Conservation (phyloP, 2,797 vertebrate genomes). For the Epinephelus coioides region DNA sequence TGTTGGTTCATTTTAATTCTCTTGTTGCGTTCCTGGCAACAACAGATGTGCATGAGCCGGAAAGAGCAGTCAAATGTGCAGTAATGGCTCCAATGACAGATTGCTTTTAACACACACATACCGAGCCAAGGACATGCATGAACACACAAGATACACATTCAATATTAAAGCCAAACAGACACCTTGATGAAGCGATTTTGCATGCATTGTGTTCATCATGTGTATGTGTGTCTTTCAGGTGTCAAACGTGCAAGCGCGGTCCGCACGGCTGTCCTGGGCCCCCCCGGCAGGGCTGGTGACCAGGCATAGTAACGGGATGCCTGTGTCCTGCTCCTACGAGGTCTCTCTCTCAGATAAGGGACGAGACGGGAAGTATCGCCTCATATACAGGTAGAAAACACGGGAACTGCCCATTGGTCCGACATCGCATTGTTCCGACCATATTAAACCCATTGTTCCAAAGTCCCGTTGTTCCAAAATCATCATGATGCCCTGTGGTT, state of each 20-base stretch:
- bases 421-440: too few relatives aligned
- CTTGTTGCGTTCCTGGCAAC: background rate
- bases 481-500: too few relatives aligned
- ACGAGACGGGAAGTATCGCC: constrained; percentile 94
- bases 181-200: background rate
- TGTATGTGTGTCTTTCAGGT: constrained; percentile 80
- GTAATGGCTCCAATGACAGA: background rate
- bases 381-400: constrained; percentile 92
- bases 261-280: constrained; percentile 92
- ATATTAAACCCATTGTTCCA: too few relatives aligned
- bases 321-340: constrained; percentile 94
- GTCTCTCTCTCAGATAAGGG: constrained; percentile 97
- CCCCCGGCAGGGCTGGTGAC: constrained; percentile 91
- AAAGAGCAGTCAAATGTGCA: constrained; percentile 2
- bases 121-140: background rate
- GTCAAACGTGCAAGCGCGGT: constrained; percentile 93
- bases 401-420: too few relatives aligned
- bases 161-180: background rate
- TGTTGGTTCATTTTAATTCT: constrained; percentile 20
- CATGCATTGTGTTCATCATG: background rate
- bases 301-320: constrained; percentile 90
- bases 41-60: background rate
- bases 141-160: background rate
- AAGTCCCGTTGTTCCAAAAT: too few relatives aligned
- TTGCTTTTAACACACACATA: background rate